Conservation (phyloP, 1,140 invertebrate species). For the Oryctes rhinoceros region DNA sequence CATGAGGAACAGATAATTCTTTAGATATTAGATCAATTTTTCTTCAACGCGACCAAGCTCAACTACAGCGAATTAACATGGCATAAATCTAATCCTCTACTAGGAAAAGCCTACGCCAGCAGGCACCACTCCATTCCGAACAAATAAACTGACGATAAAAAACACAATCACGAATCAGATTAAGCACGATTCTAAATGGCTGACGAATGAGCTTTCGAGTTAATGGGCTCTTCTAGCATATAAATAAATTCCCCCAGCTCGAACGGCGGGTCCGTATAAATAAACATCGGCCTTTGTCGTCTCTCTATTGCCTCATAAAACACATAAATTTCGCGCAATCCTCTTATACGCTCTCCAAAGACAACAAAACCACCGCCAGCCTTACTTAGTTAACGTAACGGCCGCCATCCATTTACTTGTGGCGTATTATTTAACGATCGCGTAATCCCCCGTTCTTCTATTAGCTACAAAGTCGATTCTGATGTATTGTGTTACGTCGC, state of each 20-base stretch:
- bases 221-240: conserved; percentile 25
- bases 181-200: conserved; percentile 20
- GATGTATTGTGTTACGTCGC: conserved; percentile 6
- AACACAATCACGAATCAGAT: conserved; percentile 34
- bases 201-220: neutral
- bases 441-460: neutral
- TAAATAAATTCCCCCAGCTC: conserved; percentile 13
- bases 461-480: neutral
- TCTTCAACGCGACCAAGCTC: neutral
- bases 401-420: conserved; percentile 12
- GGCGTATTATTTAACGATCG: conserved; percentile 24
- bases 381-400: conserved; percentile 9
- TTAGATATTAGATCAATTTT: neutral
- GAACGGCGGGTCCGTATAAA: conserved; percentile 5
- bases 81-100: neutral
- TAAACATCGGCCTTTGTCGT: conserved; percentile 29
- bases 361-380: conserved; percentile 15
- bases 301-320: conserved; percentile 27
- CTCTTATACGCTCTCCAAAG: conserved; percentile 17
- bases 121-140: neutral
- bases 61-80: neutral
- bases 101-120: neutral
- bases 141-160: conserved; percentile 22
- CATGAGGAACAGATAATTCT: too few relatives aligned
- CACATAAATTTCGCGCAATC: conserved; percentile 28